A percentile compares a stretch with the other conserved stretches of the same genome.
Conservation (phyloP, 2,113 vertebrate genomes). For the Cyprinodon tularosa region DNA sequence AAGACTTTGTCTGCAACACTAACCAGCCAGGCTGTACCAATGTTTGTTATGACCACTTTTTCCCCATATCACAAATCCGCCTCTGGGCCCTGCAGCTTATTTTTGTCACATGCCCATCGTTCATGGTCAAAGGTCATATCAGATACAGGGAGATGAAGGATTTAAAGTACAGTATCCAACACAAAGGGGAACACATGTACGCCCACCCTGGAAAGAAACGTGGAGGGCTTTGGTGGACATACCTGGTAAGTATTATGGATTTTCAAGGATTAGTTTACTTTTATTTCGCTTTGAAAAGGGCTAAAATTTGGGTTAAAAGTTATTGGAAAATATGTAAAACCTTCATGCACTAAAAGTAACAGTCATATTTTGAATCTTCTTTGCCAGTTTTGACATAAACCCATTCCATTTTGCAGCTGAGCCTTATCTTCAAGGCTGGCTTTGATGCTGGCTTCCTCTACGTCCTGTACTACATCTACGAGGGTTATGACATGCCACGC, state of each 20-base stretch:
- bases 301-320: neutral
- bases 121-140: conserved; percentile 91
- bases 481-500: conserved; percentile 83
- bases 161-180: conserved; percentile 36
- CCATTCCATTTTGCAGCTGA: conserved; percentile 57
- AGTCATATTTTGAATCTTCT: neutral
- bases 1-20: conserved; percentile 93
- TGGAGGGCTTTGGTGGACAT: conserved; percentile 95
- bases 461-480: conserved; percentile 84
- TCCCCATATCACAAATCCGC: conserved; percentile 93
- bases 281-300: neutral
- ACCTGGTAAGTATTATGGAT: conserved; percentile 74
- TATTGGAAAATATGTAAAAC: neutral
- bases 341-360: too few species aligned
- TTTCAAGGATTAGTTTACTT: neutral
- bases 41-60: conserved; percentile 88
- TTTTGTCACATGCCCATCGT: conserved; percentile 91
- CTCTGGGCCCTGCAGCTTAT: conserved; percentile 98
- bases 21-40: conserved; percentile 90
- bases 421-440: conserved; percentile 86
- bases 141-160: conserved; percentile 88
- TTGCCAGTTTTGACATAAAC: conserved; percentile 7
- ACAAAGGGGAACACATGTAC: conserved; percentile 66
- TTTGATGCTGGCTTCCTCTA: conserved; percentile 88
- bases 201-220: conserved; percentile 85